Conservation (phyloP, 2,888 invertebrate genomes). For the Cylindroiulus punctatus region DNA sequence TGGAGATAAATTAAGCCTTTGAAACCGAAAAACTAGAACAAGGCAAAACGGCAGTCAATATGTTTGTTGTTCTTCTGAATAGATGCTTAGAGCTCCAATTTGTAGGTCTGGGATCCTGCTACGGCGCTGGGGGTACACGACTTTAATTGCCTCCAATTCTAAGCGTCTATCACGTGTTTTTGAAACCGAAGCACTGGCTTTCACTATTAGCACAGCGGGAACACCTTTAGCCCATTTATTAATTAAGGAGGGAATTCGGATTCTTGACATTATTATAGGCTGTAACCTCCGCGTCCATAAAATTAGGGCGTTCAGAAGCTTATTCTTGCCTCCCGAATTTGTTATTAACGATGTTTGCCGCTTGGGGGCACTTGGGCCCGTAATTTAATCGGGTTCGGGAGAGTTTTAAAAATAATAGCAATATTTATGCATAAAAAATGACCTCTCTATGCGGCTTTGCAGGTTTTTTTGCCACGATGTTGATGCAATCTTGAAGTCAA, state of each 20-base stretch:
- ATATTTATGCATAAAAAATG: slow-evolving; percentile 25
- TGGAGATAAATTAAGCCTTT: slow-evolving; percentile 37
- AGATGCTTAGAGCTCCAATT: slow-evolving; percentile 15
- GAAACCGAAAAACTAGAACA: slow-evolving; percentile 26
- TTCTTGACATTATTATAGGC: slow-evolving; percentile 42
- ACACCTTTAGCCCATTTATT: slow-evolving; percentile 42
- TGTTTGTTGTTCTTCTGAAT: slow-evolving; percentile 25
- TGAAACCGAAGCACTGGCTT: not conserved
- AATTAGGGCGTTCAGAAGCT: slow-evolving; percentile 38
- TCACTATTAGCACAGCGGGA: slow-evolving; percentile 25
- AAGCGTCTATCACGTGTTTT: slow-evolving; percentile 10
- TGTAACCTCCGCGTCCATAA: slow-evolving; percentile 22
- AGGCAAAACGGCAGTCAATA: slow-evolving; percentile 33
- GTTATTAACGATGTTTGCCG: slow-evolving; percentile 26
- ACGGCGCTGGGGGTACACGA: not conserved
- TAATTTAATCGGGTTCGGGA: slow-evolving; percentile 28
- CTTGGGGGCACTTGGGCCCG: not conserved
- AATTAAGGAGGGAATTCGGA: slow-evolving; percentile 34
- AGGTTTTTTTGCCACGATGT: not conserved
- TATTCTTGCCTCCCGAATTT: slow-evolving; percentile 35
- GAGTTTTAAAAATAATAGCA: slow-evolving; percentile 2
- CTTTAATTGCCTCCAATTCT: not conserved
- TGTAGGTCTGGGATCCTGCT: not conserved
- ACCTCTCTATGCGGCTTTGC: slow-evolving; percentile 20
- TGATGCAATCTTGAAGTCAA: not conserved